Evolutionary conservation across 2,888 invertebrate species (phyloP).

Genomic region (Dolomedes plantarius): DNA sequence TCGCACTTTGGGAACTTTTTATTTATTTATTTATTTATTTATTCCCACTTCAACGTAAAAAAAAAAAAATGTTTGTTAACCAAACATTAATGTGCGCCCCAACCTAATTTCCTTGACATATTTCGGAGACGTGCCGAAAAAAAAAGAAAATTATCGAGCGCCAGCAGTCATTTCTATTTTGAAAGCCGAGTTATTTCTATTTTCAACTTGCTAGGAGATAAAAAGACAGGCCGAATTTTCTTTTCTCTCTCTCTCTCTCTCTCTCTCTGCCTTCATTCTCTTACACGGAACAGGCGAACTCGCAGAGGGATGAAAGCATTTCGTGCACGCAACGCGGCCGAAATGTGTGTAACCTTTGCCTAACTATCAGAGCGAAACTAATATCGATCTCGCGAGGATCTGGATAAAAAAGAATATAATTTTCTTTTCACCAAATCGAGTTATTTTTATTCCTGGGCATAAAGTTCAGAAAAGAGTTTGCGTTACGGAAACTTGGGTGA

Average conservation of each 20-base stretch:
- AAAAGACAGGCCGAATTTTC: not conserved
- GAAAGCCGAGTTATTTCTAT: slow-evolving; percentile 3
- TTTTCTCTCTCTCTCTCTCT: too few species aligned
- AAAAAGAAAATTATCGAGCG: not conserved
- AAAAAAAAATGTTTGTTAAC: not conserved
- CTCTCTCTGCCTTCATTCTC: not conserved
- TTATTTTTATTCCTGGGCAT: too few species aligned
- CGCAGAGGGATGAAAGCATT: not conserved
- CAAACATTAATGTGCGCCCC: not conserved
- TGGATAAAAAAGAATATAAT: too few species aligned
- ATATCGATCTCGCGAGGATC: not conserved
- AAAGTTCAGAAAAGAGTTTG: too few species aligned
- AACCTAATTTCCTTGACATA: slow-evolving; percentile 15
- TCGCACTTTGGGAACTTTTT: too few species aligned
- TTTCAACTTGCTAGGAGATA: not conserved
- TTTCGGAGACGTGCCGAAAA: not conserved
- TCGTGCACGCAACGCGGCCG: not conserved
- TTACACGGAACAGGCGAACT: not conserved
- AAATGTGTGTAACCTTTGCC: not conserved
- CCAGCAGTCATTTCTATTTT: slow-evolving; percentile 6
- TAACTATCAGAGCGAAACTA: not conserved
- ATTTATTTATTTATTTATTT: too few species aligned
- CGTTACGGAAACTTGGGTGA: too few species aligned
- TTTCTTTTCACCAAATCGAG: too few species aligned
- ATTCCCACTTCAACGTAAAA: not conserved